Evolutionary conservation across 2,797 vertebrate species (phyloP).

Genomic region (Lithobates sylvaticus): DNA sequence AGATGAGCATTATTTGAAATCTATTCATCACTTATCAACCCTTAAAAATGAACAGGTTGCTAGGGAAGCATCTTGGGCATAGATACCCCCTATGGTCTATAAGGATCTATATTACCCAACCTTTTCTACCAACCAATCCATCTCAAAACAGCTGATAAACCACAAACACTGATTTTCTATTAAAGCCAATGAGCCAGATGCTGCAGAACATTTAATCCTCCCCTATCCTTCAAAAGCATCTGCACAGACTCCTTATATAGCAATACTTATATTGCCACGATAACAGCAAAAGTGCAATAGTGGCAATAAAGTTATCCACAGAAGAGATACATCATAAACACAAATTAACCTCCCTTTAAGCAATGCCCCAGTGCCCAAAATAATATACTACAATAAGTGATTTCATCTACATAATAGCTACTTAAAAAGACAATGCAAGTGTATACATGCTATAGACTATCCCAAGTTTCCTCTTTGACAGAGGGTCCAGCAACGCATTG

Average conservation of each 20-base stretch:
- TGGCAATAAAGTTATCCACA: conserved; percentile 16
- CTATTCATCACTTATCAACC: background rate
- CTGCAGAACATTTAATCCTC: background rate
- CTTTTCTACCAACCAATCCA: background rate
- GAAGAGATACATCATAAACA: conserved; percentile 34
- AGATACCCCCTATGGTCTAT: too few relatives aligned
- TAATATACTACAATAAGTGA: conserved; percentile 41
- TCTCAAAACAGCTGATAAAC: background rate
- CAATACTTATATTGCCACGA: background rate
- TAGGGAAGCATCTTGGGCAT: too few relatives aligned
- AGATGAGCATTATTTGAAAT: too few relatives aligned
- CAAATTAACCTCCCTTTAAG: conserved; percentile 24
- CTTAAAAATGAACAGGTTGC: too few relatives aligned
- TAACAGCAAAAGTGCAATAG: conserved; percentile 9
- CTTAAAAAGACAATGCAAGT: conserved; percentile 45
- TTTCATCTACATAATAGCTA: conserved; percentile 38
- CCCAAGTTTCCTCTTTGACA: conserved; percentile 30
- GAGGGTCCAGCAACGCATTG: conserved; percentile 33
- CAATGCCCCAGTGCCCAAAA: conserved; percentile 27
- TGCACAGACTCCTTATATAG: background rate
- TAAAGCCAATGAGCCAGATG: too few relatives aligned
- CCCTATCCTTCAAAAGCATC: background rate
- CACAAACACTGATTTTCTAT: background rate
- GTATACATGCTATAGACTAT: conserved; percentile 48
- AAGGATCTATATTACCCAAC: too few relatives aligned